These are phyloP conservation scores for Callipepla californica DNA, from an alignment of 2,113 vertebrate genomes.

Conservation along the genomic window DNA sequence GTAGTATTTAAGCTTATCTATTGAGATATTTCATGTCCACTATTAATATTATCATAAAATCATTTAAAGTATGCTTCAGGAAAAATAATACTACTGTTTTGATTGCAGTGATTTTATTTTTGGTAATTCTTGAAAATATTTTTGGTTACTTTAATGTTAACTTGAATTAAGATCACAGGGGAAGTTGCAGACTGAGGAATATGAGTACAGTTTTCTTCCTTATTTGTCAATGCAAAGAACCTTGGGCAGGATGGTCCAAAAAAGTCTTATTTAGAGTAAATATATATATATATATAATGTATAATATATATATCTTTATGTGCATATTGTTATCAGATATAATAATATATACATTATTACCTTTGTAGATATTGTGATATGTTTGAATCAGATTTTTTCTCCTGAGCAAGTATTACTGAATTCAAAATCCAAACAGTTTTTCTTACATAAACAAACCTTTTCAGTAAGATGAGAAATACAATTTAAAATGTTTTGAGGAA, in stretches of 20 bases:
- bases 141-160: neutral
- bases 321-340: neutral
- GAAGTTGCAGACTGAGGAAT: neutral
- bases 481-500: constrained; percentile 6
- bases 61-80: neutral
- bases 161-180: neutral
- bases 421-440: neutral
- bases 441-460: neutral
- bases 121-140: neutral
- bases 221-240: neutral
- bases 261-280: neutral
- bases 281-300: neutral
- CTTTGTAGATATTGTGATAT: neutral
- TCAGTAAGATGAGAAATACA: neutral
- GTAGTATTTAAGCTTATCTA: neutral
- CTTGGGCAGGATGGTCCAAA: neutral
- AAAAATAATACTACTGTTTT: neutral
- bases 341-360: neutral
- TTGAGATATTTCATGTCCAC: neutral
- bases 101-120: neutral
- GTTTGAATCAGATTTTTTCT: neutral
- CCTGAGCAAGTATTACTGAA: neutral
- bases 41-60: neutral
- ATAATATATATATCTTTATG: neutral
- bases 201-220: neutral